Evolutionary conservation across 2,113 vertebrate genomes (phyloP), one percentile per base, ranked within the genome.

Genomic region (Myotis lucifugus): DNA sequence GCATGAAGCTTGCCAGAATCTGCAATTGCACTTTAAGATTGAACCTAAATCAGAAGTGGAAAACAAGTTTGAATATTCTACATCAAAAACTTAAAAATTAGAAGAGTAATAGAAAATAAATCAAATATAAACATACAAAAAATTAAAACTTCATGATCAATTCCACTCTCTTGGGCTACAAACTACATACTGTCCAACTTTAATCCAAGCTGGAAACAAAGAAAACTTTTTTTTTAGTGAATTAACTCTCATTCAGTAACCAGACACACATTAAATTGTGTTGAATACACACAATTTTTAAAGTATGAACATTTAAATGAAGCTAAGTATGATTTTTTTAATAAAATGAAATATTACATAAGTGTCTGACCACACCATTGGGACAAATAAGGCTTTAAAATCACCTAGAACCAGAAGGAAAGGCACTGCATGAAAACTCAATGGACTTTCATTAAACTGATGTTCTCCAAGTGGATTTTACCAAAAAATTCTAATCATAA

Each of bases 21-120:
- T 99, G 99, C 97, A 99, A 99, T 89, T 99, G 99, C 96, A 99
- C 99, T 98, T 99, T 99, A 97, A 99, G 99, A 98, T 99, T 99
- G 98, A 99, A 99, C 98, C 99, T 99, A 97, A 95, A 96, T 11
- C 76, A 96, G 72, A 98, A 98, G 70, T 50, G 98, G 37, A 19
- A 7, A 96, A 92, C 92, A 73, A 98, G 77, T 85, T 86, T 78
- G 48, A 78, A 90, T 77, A 79, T 52, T 97, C 90, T 7, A 92
- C 5, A 90, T 34, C 14, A 70, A 97, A 96, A 91, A 59, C 46
- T 73, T 50, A 88, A 93, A 27, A 96, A 92, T 46, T 15, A 82
- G 32, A 90, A 64, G 23, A 78, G 18, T 67, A 86, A 91, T 74
- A 56, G 1, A 93, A 79, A 83, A 46, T 54, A 50, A 94, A 96